These are phyloP conservation scores for Mustela erminea DNA, from an alignment of 2,797 vertebrate species.

Conservation along the genomic window DNA sequence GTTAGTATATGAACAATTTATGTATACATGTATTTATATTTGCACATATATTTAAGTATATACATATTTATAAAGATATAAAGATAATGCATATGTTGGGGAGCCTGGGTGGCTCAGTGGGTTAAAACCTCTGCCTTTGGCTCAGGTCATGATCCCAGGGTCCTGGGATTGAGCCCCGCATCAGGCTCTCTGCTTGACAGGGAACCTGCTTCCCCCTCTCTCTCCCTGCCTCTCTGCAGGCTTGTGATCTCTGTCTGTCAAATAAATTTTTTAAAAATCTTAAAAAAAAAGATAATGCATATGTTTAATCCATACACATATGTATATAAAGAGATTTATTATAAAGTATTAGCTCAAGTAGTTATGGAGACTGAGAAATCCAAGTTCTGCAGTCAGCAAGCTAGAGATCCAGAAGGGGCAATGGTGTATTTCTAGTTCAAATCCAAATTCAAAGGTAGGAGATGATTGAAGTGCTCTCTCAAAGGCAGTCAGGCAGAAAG, in stretches of 20 bases:
- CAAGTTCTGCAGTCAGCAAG: background rate
- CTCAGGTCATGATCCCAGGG: too few relatives aligned
- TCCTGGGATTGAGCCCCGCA: too few relatives aligned
- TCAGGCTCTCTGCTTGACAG: too few relatives aligned
- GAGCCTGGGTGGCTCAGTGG: too few relatives aligned
- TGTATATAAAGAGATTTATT: background rate
- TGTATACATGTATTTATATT: background rate
- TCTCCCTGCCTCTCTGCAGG: too few relatives aligned
- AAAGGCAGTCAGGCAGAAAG: background rate
- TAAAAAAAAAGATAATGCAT: too few relatives aligned
- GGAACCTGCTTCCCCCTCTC: too few relatives aligned
- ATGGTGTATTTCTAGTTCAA: background rate
- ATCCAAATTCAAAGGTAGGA: background rate
- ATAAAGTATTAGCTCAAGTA: background rate
- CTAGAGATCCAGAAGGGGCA: background rate
- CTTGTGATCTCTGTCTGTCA: too few relatives aligned
- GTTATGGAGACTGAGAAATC: background rate
- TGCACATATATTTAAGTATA: background rate
- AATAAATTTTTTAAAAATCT: too few relatives aligned
- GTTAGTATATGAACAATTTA: background rate
- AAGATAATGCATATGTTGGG: background rate
- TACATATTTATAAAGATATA: background rate
- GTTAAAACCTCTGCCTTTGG: too few relatives aligned
- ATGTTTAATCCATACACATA: background rate
- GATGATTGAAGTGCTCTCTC: background rate